These are phyloP conservation scores for Zhengitettix transpicula DNA, from an alignment of 2,888 invertebrate species.

Conservation along the genomic window DNA sequence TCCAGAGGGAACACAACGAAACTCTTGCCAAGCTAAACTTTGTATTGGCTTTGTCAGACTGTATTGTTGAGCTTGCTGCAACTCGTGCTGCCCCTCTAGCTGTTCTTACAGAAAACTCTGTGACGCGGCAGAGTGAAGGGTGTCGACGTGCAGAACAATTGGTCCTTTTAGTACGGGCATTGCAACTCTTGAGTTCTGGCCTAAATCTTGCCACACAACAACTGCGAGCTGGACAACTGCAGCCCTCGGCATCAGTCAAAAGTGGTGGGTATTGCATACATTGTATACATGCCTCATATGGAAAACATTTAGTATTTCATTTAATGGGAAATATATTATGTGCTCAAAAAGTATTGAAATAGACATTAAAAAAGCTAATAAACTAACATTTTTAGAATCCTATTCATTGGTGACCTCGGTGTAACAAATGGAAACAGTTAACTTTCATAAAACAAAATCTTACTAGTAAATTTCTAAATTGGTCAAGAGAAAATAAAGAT, in stretches of 20 bases:
- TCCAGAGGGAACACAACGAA: constrained; percentile 84
- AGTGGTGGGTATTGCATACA: constrained; percentile 42
- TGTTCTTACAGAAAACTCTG: constrained; percentile 17
- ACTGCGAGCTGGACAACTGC: constrained; percentile 64
- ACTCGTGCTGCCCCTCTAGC: constrained; percentile 63
- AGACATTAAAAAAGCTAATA: no score
- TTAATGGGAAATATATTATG: no score
- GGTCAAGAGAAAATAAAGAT: no score
- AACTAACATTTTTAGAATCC: no score
- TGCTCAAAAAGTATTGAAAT: no score
- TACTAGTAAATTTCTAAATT: no score
- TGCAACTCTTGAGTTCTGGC: constrained; percentile 91
- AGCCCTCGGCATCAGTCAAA: constrained; percentile 82
- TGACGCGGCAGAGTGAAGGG: constrained; percentile 16
- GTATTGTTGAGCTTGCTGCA: constrained; percentile 76
- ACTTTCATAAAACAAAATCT: no score
- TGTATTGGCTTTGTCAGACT: constrained; percentile 87
- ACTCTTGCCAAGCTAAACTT: constrained; percentile 94
- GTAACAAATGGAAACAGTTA: no score
- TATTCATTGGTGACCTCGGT: no score
- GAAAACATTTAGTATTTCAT: no score
- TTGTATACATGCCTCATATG: no score
- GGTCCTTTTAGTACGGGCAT: constrained; percentile 72
- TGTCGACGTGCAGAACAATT: constrained; percentile 56
- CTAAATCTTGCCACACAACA: constrained; percentile 77